Base-by-base conservation (phyloP, 2,113 vertebrate genomes). In the Lipotes vexillifer region DNA sequence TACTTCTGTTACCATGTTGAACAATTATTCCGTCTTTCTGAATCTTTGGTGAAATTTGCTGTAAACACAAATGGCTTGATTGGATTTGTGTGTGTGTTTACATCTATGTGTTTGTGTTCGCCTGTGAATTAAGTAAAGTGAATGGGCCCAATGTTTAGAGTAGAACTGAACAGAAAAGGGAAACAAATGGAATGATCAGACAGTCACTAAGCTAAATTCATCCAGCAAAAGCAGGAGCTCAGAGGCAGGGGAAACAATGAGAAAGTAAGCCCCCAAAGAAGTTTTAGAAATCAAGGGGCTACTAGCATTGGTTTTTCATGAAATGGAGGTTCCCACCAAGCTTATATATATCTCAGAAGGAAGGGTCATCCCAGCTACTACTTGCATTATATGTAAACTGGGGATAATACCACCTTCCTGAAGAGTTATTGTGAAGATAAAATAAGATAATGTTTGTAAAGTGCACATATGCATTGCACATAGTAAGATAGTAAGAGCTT, bases 11-110 rank as follows among this genome's bases (percentile, higher is more conserved):
- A 66, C 61, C 83, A 38, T 44, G 20, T 31, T 90, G 59, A 52
- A 88, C 68, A 57, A 31, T 10, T 20, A n/a, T n/a, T n/a, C n/a
- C 36, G 7, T 77, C 44, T 95, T 88, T 66, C 82, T 12, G 74
- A 93, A 83, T 44, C 4, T 93, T 95, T 72, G 68, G 27, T 93
- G 59, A 78, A 85, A 72, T 75, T 68, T 88, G 27, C 55, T 97
- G 3, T 57, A 88, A 88, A 77, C 8, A 59, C 63, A 88, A 91
- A 66, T 88, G 59, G n/a, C 7, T 75, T 77, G 44, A 29, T 69
- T 77, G 78, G 21, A 41, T 83, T 20, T 74, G 6, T 75, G 68
- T 75, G 25, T 59, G 63, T 66, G 29, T 72, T 10, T 92, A 25
- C 86, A 82, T 86, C 59, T 77, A 14, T 77, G 46, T 46, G 18